A percentile compares a stretch with the other conserved stretches of the same genome.
phyloP scores from a whole-genome alignment of 2,113 vertebrate species.

The Cygnus atratus region DNA sequence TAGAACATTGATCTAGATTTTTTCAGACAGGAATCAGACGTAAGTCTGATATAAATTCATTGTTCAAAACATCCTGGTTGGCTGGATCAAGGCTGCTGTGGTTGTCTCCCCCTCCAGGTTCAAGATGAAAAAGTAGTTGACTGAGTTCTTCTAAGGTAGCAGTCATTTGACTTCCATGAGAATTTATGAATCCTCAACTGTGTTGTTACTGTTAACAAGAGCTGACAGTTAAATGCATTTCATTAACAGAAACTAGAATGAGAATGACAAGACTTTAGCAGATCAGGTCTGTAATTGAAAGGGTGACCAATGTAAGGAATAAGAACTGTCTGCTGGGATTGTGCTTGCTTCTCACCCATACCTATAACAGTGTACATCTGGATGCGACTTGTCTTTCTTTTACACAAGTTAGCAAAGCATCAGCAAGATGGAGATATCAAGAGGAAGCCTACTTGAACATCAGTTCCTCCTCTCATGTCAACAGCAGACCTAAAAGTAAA shows the following conservation, averaged over 20 bases:
- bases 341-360: neutral
- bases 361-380: neutral
- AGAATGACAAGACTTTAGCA: constrained; percentile 58
- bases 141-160: constrained; percentile 30
- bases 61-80: neutral
- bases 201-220: constrained; percentile 55
- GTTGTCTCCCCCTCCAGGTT: neutral
- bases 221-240: constrained; percentile 64
- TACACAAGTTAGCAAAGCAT: neutral
- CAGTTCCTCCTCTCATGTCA: neutral
- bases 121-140: neutral
- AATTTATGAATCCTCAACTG: constrained; percentile 31
- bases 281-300: constrained; percentile 57
- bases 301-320: constrained; percentile 49
- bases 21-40: neutral
- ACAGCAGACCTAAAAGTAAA: constrained; percentile 4
- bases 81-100: neutral
- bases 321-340: constrained; percentile 23
- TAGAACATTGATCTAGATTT: neutral
- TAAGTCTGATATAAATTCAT: neutral
- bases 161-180: constrained; percentile 39
- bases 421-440: constrained; percentile 20
- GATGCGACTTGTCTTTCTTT: neutral
- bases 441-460: neutral
- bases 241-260: constrained; percentile 64